Evolutionary conservation across 2,113 vertebrate species (phyloP), one percentile per base, ranked within the genome.

Genomic region (Pavo muticus): DNA sequence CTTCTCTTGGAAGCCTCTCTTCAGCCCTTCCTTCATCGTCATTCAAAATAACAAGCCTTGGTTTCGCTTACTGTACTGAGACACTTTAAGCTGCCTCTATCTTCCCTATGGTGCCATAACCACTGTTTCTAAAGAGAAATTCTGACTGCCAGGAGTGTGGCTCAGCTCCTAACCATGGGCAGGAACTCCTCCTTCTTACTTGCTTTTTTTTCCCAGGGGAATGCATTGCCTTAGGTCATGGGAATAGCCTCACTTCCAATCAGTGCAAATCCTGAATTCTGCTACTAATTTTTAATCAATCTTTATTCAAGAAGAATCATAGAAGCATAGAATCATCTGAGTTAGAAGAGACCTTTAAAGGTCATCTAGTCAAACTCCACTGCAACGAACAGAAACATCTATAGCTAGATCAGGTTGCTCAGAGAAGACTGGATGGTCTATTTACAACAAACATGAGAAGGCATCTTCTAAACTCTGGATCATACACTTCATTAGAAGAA

Each of bases 401-500:
- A 54, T 15, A 30, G 27, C 52, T 54, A 54, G 52, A 30, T 54
- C 9, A 30, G 15, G 27, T 54, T 54, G 52, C 27, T 54, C 52
- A 10, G 15, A 54, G 27, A 54, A 61, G n/a, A 79, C n/a, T 61
- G 65, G 23, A 59, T 48, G 70, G 19, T 32, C 48, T 80, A 17
- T 48, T 80, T 79, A 37, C 69, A 79, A 80, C 40, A 84, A 47
- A 71, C 65, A 80, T 16, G 23, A 57, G 81, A 84, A 85, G 90
- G 18, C 77, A 42, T 29, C 15, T 76, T 76, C 61, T 68, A 25
- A 35, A 15, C 42, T 64, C 39, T 27, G 42, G 69, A 37, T 77
- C 68, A 83, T 84, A 10, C 23, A 91, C 56, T 56, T 91, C 32
- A 37, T 86, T 93, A 93, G 82, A 32, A 91, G 11, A 12, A 83